These are phyloP conservation scores for Mormyrus lacerda DNA, from an alignment of 2,113 vertebrate species.

Conservation along the genomic window DNA sequence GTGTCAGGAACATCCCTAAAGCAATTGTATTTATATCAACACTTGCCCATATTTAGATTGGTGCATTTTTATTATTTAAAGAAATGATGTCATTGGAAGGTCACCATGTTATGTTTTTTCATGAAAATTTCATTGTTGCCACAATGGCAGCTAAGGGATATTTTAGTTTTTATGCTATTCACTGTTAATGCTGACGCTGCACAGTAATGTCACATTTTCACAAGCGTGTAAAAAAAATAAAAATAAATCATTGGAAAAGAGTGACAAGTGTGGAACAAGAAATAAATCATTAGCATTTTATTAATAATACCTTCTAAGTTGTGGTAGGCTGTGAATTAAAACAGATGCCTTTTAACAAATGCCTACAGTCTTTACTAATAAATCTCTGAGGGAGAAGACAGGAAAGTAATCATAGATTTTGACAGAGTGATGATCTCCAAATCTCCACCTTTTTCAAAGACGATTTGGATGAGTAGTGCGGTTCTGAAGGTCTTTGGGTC, in stretches of 20 bases:
- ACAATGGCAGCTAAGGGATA: background rate
- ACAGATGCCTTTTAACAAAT: background rate
- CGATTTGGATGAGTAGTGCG: background rate
- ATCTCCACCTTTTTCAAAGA: background rate
- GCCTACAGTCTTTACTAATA: background rate
- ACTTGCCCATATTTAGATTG: background rate
- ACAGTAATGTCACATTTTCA: background rate
- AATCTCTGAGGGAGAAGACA: background rate
- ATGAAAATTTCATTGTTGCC: background rate
- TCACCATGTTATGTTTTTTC: background rate
- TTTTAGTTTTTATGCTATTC: background rate
- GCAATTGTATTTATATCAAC: background rate
- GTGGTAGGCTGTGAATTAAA: background rate
- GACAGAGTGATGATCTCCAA: constrained; percentile 9
- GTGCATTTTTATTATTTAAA: background rate
- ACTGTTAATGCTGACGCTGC: background rate
- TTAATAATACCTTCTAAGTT: background rate
- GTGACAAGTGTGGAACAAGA: background rate
- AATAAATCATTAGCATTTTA: background rate
- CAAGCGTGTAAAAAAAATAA: background rate
- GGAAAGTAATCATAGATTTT: background rate
- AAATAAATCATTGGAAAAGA: background rate
- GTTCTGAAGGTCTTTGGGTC: background rate
- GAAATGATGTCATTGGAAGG: background rate
- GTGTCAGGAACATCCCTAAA: background rate